Base-by-base conservation (phyloP, 2,888 invertebrate species). In the Sericinus montela region DNA sequence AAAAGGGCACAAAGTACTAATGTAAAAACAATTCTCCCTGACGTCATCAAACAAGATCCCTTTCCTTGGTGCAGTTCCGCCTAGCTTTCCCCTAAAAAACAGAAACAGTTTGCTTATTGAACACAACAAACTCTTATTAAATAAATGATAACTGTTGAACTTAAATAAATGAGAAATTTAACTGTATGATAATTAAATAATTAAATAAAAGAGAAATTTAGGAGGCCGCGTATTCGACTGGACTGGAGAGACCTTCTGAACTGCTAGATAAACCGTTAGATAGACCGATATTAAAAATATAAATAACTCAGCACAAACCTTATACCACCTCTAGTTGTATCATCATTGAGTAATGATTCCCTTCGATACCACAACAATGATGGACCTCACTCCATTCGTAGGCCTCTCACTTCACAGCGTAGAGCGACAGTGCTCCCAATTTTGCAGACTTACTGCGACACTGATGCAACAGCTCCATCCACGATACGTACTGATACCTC, bases 401-500 rank as follows among this genome's bases (percentile, higher is more conserved):
- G 70, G 0, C 87, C 87, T 23, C 84, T 65, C 6, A 88, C 86
- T 56, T 87, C 88, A 34, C 88, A 88, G 1, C 87, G 72, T 32
- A 88, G 64, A 0, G 88, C 83, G 1, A 86, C 87, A 0, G 88
- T 88, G 57, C 87, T 87, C 56, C 87, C 86, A 7, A 84, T 54
- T 54, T 87, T 87, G 38, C 88, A 88, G 0, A 88, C 87, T 58
- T 88, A 87, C 51, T 88, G 87, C 0, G 81, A 71, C 0, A 87
- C 83, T 8, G 65, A 69, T 2, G 85, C 87, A 4, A 87, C 87
- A 0, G 87, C 87, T 9, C 85, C 85, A 55, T 88, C 88, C 1
- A 88, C 84, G 19, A 88, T 84, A n/a, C 78, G 78, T 3, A 88
- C 82, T 60, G 86, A 88, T 13, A 87, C 87, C 65, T 85, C 88